Evolutionary conservation across 2,888 invertebrate species (phyloP).

Genomic region (Spilarctia lutea): DNA sequence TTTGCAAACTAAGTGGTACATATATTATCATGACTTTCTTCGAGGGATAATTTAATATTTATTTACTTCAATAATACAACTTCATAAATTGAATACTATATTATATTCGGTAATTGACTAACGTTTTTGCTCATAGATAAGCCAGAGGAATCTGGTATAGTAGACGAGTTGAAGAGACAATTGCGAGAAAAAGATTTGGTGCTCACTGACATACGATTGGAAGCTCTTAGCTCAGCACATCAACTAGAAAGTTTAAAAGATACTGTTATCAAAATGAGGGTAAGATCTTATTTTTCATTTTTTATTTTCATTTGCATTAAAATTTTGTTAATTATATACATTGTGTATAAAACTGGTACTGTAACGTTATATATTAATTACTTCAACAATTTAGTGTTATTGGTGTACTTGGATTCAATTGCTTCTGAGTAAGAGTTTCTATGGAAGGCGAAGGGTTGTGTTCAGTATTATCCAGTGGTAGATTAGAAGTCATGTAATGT

Average conservation of each 20-base stretch:
- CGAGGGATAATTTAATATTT: constrained; percentile 6
- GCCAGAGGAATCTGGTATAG: constrained; percentile 82
- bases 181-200: constrained; percentile 98
- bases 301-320: not conserved
- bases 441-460: too few species aligned
- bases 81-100: constrained; percentile 6
- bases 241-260: constrained; percentile 98
- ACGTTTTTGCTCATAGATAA: constrained; percentile 74
- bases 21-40: not conserved
- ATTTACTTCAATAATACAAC: constrained; percentile 9
- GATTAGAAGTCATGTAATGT: too few species aligned
- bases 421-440: not conserved
- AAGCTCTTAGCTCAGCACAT: constrained; percentile 98
- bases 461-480: too few species aligned
- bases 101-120: not conserved
- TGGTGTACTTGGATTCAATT: not conserved
- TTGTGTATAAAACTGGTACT: not conserved
- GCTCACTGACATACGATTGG: constrained; percentile 97
- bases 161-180: constrained; percentile 96
- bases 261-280: constrained; percentile 98
- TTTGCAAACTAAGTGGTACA: not conserved
- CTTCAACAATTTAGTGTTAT: not conserved
- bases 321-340: not conserved
- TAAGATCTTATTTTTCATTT: constrained; percentile 69
- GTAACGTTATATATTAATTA: not conserved